These are phyloP conservation scores for Alosa sapidissima DNA, from an alignment of 2,797 vertebrate genomes.

Conservation along the genomic window DNA sequence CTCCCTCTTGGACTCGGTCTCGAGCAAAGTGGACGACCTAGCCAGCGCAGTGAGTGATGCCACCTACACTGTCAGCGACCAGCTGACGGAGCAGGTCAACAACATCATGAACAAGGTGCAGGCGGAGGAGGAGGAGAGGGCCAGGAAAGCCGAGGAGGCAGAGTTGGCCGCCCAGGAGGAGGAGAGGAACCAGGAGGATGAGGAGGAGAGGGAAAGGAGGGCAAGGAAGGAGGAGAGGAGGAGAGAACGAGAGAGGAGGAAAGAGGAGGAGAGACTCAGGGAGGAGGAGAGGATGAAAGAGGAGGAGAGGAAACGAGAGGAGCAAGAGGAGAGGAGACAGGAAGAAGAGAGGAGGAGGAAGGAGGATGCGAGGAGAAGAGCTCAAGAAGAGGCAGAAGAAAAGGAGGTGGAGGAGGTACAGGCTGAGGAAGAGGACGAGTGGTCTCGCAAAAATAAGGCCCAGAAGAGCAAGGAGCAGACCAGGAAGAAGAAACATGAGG, in stretches of 20 bases:
- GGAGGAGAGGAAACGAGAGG: conserved; percentile 4
- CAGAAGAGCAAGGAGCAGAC: background rate
- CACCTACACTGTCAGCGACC: conserved; percentile 85
- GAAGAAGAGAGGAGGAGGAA: conserved; percentile 38
- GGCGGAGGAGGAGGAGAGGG: conserved; percentile 67
- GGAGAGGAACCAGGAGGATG: conserved; percentile 11
- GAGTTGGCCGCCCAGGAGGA: conserved; percentile 34
- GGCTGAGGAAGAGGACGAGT: conserved; percentile 28
- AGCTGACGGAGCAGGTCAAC: conserved; percentile 88
- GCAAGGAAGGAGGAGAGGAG: conserved; percentile 12
- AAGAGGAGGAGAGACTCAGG: background rate
- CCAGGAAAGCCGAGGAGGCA: conserved; percentile 25
- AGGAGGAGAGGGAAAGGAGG: conserved; percentile 15
- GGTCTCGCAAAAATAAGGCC: background rate
- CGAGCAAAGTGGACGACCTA: conserved; percentile 85
- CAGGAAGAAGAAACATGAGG: conserved; percentile 33
- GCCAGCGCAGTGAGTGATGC: conserved; percentile 83
- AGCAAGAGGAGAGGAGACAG: background rate
- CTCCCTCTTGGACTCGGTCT: conserved; percentile 85
- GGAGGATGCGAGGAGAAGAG: conserved; percentile 29
- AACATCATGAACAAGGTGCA: conserved; percentile 82
- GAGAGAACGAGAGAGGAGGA: conserved; percentile 14
- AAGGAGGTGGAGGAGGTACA: background rate
- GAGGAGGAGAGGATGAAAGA: background rate
- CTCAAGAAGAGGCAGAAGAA: conserved; percentile 28